Evolutionary conservation across 2,113 vertebrate species (phyloP).

Genomic region (Lampris megalopsis): DNA sequence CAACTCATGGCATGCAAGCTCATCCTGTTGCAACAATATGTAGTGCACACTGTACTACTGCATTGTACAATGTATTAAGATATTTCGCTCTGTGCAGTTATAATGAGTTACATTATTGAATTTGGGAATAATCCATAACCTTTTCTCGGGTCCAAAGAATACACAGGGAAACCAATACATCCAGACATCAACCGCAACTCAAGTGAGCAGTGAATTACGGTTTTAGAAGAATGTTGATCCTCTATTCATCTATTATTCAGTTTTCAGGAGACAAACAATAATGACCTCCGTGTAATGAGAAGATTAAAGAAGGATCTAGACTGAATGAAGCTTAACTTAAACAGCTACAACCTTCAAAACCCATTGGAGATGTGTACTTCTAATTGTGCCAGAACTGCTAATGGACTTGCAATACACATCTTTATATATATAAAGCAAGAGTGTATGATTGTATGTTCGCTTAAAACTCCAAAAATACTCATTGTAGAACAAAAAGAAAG

Average conservation of each 20-base stretch:
- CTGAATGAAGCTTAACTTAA: slow-evolving; percentile 33
- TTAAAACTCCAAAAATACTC: no score
- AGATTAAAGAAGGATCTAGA: slow-evolving; percentile 54
- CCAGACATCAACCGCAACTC: slow-evolving; percentile 49
- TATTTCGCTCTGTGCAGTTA: background rate
- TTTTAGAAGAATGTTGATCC: slow-evolving; percentile 53
- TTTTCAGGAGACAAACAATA: slow-evolving; percentile 65
- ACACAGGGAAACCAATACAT: slow-evolving; percentile 30
- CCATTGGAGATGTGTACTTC: background rate
- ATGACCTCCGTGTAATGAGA: slow-evolving; percentile 64
- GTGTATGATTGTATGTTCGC: no score
- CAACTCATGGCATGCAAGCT: slow-evolving; percentile 69
- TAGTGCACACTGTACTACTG: slow-evolving; percentile 5
- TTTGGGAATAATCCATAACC: slow-evolving; percentile 6
- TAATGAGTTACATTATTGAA: slow-evolving; percentile 13
- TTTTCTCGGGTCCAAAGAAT: slow-evolving; percentile 12
- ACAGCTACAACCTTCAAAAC: slow-evolving; percentile 2
- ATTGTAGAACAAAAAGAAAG: no score
- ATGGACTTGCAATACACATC: background rate
- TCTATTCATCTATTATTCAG: slow-evolving; percentile 67
- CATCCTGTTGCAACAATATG: slow-evolving; percentile 32
- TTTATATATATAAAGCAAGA: no score
- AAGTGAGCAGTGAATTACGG: slow-evolving; percentile 42
- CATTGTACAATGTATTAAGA: slow-evolving; percentile 33
- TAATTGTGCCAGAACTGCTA: slow-evolving; percentile 7